These are phyloP conservation scores for Gobiocypris rarus DNA, from an alignment of 2,113 vertebrate genomes.

Conservation along the genomic window DNA sequence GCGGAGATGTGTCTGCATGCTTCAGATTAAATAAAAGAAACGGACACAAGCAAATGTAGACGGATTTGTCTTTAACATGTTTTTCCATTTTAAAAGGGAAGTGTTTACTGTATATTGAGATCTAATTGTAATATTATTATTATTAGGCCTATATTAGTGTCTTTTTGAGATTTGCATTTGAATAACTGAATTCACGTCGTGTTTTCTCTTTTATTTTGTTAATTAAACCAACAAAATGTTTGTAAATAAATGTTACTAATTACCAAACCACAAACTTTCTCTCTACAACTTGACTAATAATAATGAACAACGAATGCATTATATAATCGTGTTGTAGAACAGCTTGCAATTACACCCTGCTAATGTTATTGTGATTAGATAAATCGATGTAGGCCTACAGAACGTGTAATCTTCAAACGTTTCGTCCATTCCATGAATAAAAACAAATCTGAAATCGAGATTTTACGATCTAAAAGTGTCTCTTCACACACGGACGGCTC, in stretches of 20 bases:
- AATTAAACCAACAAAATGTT: not conserved
- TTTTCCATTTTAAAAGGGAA: not conserved
- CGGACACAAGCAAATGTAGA: not conserved
- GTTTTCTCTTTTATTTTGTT: not conserved
- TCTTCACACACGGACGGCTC: constrained; percentile 13
- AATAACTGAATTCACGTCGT: not conserved
- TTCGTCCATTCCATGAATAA: not conserved
- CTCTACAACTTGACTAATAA: not conserved
- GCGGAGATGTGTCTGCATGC: not conserved
- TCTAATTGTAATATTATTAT: too few species aligned
- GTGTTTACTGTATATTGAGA: not conserved
- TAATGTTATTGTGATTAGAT: constrained; percentile 31
- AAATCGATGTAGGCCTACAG: not conserved
- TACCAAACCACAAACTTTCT: not conserved
- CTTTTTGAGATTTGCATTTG: not conserved
- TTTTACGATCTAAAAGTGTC: not conserved
- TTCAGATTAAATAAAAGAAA: not conserved
- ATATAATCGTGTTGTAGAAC: constrained; percentile 14
- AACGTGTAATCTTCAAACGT: not conserved
- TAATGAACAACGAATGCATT: not conserved
- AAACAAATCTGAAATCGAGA: constrained; percentile 1
- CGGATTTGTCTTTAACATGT: not conserved
- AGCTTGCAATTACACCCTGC: not conserved
- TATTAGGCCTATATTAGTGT: not conserved
- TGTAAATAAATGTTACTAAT: too few species aligned